Conservation (phyloP, 2,113 vertebrate genomes). For the Colossoma macropomum region DNA sequence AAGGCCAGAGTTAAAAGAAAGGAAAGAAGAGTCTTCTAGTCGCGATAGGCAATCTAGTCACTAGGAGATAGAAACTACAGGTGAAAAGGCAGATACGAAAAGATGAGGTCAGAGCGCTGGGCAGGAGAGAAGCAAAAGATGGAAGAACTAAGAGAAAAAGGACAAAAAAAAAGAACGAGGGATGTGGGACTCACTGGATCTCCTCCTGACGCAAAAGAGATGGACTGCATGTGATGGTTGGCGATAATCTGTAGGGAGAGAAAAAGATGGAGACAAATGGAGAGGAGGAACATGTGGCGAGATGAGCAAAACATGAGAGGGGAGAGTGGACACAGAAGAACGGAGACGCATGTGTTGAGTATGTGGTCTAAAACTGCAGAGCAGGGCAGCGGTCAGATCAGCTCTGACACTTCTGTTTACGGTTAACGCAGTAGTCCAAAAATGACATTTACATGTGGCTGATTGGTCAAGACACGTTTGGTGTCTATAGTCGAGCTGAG, state of each 20-base stretch:
- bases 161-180: slow-evolving; percentile 33
- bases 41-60: slow-evolving; percentile 29
- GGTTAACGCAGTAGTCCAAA: too few species aligned
- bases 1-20: slow-evolving; percentile 47
- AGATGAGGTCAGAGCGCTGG: slow-evolving; percentile 58
- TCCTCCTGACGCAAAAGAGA: slow-evolving; percentile 97
- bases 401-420: too few species aligned
- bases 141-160: neutral
- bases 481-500: too few species aligned
- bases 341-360: too few species aligned
- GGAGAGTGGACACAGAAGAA: slow-evolving; percentile 65
- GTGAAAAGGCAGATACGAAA: slow-evolving; percentile 59
- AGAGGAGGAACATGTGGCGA: slow-evolving; percentile 26
- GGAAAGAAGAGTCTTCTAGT: slow-evolving; percentile 48
- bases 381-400: too few species aligned
- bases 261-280: slow-evolving; percentile 29
- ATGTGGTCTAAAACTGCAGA: too few species aligned
- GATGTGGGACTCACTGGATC: slow-evolving; percentile 87
- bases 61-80: slow-evolving; percentile 48
- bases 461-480: too few species aligned
- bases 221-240: slow-evolving; percentile 99
- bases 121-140: slow-evolving; percentile 27
- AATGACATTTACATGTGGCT: too few species aligned
- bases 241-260: slow-evolving; percentile 89
- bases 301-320: neutral